Percentiles rank a stretch among this genome's conserved stretches.
Conservation (phyloP, 2,888 invertebrate species). For the Xestobium rufovillosum region DNA sequence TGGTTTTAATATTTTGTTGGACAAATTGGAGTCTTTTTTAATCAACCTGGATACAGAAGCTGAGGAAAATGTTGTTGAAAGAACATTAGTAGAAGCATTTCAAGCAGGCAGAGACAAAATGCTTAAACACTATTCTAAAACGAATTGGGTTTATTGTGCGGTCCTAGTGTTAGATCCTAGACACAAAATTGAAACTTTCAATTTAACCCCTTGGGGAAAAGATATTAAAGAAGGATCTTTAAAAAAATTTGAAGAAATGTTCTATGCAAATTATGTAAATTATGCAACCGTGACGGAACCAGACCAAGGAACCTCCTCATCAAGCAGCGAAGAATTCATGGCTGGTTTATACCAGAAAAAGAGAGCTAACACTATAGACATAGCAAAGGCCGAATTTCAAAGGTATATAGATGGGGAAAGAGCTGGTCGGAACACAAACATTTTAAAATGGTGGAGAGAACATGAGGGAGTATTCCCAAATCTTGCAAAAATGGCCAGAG, state of each 20-base stretch:
- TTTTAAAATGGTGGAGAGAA: constrained; percentile 19
- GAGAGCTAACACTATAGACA: too few relatives aligned
- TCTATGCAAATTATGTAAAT: constrained; percentile 9
- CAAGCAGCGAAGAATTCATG: constrained; percentile 3
- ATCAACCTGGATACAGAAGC: constrained; percentile 19
- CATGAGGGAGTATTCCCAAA: constrained; percentile 14
- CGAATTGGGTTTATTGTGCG: constrained; percentile 27
- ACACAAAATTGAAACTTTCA: constrained; percentile 25
- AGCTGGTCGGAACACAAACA: too few relatives aligned
- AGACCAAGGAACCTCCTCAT: too few relatives aligned
- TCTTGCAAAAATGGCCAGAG: constrained; percentile 12
- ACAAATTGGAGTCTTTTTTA: constrained; percentile 21
- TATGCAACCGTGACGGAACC: constrained; percentile 9
- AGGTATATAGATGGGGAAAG: too few relatives aligned
- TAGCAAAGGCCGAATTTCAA: too few relatives aligned
- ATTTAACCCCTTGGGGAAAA: constrained; percentile 21
- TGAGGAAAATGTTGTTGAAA: constrained; percentile 20
- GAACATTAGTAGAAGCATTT: constrained; percentile 19
- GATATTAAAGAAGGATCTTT: constrained; percentile 11
- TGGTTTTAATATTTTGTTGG: constrained; percentile 21
- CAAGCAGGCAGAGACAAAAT: constrained; percentile 24
- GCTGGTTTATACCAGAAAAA: too few relatives aligned
- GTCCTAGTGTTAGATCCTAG: constrained; percentile 24
- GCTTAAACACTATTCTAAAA: constrained; percentile 25
- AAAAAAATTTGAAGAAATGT: constrained; percentile 14